Conservation (phyloP, 1,140 invertebrate genomes). For the Nymphalis io region DNA sequence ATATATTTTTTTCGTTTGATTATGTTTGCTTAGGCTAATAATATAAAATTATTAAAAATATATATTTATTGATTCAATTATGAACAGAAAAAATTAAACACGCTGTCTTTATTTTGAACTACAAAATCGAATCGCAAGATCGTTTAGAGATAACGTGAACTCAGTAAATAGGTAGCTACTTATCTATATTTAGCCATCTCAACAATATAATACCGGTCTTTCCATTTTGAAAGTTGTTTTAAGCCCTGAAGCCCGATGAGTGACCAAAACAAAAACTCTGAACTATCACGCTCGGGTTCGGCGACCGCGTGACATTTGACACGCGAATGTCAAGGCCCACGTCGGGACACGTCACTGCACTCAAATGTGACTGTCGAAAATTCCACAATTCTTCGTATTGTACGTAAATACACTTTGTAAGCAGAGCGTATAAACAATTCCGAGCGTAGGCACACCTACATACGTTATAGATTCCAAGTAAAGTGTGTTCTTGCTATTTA, state of each 20-base stretch:
- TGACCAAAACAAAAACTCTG: slow-evolving; percentile 49
- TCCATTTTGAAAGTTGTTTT: slow-evolving; percentile 38
- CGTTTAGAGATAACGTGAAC: slow-evolving; percentile 4
- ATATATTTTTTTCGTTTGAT: no score
- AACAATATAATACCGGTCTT: slow-evolving; percentile 26
- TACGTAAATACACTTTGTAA: not conserved
- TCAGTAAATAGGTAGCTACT: slow-evolving; percentile 14
- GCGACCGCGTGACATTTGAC: slow-evolving; percentile 74
- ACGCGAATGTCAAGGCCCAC: slow-evolving; percentile 74
- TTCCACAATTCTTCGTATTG: slow-evolving; percentile 16
- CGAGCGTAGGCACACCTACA: no score
- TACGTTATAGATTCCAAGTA: no score
- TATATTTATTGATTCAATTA: no score
- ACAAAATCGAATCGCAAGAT: slow-evolving; percentile 7
- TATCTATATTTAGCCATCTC: slow-evolving; percentile 25
- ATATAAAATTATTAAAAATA: no score
- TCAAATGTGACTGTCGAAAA: slow-evolving; percentile 30
- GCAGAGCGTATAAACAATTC: no score
- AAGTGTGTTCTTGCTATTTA: no score
- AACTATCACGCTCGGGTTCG: slow-evolving; percentile 58
- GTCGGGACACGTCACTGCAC: slow-evolving; percentile 33
- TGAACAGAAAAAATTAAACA: not conserved
- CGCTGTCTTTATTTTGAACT: not conserved
- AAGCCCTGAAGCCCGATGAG: slow-evolving; percentile 32
- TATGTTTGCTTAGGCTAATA: no score